Conservation (phyloP, 2,797 vertebrate species). For the Zenarchopterus dispar region DNA sequence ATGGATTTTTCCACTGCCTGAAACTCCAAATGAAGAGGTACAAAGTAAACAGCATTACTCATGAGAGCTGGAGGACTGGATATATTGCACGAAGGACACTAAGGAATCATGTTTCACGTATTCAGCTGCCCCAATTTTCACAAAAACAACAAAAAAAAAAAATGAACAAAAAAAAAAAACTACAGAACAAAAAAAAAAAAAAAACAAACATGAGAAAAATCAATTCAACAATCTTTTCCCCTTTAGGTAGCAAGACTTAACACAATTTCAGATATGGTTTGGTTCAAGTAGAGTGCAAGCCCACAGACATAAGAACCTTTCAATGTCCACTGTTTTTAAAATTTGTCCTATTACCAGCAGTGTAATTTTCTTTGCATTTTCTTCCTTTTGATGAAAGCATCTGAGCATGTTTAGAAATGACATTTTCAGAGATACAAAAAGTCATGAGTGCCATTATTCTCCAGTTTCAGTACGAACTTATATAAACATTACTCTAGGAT, state of each 20-base stretch:
- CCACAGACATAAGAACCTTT: slow-evolving; percentile 1
- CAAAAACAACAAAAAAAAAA: not conserved
- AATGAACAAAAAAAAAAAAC: not conserved
- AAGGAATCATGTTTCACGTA: slow-evolving; percentile 38
- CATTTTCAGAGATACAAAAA: not conserved
- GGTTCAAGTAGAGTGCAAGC: slow-evolving; percentile 4
- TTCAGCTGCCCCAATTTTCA: slow-evolving; percentile 13
- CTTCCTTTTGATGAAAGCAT: not conserved
- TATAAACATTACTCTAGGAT: slow-evolving; percentile 24
- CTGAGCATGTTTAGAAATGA: not conserved
- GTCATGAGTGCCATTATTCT: slow-evolving; percentile 6
- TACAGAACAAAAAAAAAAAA: too few relatives aligned
- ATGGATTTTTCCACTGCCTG: not conserved
- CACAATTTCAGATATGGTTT: slow-evolving; percentile 8
- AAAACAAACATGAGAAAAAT: not conserved
- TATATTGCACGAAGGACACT: not conserved
- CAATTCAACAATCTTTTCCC: slow-evolving; percentile 4
- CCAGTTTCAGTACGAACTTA: slow-evolving; percentile 10
- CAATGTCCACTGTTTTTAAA: slow-evolving; percentile 4
- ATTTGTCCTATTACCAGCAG: not conserved
- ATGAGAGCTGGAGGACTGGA: not conserved
- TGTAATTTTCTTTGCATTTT: not conserved
- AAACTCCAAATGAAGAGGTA: not conserved
- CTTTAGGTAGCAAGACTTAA: not conserved
- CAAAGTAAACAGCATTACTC: slow-evolving; percentile 11